Percentiles rank a stretch among this genome's conserved stretches.
These are phyloP conservation scores for Hyla sarda DNA, from an alignment of 2,113 vertebrate genomes.

Conservation along the genomic window DNA sequence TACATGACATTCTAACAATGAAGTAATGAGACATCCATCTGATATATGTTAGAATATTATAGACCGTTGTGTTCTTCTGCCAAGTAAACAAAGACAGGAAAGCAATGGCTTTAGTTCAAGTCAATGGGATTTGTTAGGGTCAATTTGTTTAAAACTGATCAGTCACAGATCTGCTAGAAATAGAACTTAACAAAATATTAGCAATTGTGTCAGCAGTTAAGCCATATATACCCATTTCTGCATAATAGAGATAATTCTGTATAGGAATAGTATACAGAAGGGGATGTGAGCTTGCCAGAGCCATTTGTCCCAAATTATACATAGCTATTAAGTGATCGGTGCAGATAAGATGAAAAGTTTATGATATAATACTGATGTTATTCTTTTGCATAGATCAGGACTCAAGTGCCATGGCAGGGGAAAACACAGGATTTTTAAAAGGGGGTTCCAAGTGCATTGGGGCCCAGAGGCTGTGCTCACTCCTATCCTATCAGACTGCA, in stretches of 20 bases:
- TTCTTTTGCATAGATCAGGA: too few relatives aligned
- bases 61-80: not conserved
- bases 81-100: not conserved
- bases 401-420: too few relatives aligned
- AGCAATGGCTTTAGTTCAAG: not conserved
- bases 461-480: too few relatives aligned
- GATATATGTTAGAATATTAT: not conserved
- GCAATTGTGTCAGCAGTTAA: not conserved
- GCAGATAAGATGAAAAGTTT: too few relatives aligned
- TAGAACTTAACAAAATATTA: not conserved
- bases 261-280: not conserved
- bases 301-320: not conserved
- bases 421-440: too few relatives aligned
- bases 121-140: conserved; percentile 1
- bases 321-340: not conserved
- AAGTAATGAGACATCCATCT: not conserved
- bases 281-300: not conserved
- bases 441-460: too few relatives aligned
- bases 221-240: not conserved
- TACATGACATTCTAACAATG: not conserved
- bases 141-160: conserved; percentile 6
- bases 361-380: too few relatives aligned
- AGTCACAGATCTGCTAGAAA: not conserved
- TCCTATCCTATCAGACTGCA: too few relatives aligned
- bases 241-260: not conserved